Base-by-base conservation (phyloP, 2,888 invertebrate species). In the Drosophila nigritarsus region DNA sequence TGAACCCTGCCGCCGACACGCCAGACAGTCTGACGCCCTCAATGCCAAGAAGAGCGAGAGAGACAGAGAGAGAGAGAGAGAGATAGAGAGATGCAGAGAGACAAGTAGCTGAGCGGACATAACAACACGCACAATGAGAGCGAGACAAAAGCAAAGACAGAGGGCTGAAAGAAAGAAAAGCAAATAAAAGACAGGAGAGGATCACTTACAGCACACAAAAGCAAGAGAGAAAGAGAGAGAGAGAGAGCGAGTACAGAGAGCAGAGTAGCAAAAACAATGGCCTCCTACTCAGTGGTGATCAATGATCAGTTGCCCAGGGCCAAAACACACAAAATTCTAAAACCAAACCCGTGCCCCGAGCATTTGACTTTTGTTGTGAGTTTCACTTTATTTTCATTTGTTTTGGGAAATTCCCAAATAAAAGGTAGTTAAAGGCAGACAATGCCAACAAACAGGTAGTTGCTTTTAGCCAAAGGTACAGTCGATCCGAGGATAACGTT, bases 21-120 rank as follows among this genome's bases (percentile, higher is more conserved):
- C 86, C 83, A 91, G 91, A 91, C 91, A 90, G 89, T 76, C 80
- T 91, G 91, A 91, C 91, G 91, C 91, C 91, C 70, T 49, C 38
- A 53, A 20, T 40, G 67, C 62, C 67, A 51, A 67, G 13, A 18
- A 63, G 42, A 71, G 42, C 15, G 18, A 48, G 45, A 18, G 50
- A 15, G 30, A n/a, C 30, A 27, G 69, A 63, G 45, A 27, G 24
- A 24, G 24, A 30, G 64, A 49, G 49, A 11, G 49, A n/a, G n/a
- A 1, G 45, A 11, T 38, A 13, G 49, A 42, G 42, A 56, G 15
- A 73, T 63, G 34, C 40, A 61, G 5, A 51, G 32, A 60, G 45
- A 77, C 67, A 81, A 81, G 83, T 82, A 82, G 86, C 73, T 70
- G 59, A 74, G 59, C 70, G 74, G 65, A 67, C 68, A 66, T 51